Conservation (phyloP, 1,140 invertebrate species). For the Campoletis sonorensis region DNA sequence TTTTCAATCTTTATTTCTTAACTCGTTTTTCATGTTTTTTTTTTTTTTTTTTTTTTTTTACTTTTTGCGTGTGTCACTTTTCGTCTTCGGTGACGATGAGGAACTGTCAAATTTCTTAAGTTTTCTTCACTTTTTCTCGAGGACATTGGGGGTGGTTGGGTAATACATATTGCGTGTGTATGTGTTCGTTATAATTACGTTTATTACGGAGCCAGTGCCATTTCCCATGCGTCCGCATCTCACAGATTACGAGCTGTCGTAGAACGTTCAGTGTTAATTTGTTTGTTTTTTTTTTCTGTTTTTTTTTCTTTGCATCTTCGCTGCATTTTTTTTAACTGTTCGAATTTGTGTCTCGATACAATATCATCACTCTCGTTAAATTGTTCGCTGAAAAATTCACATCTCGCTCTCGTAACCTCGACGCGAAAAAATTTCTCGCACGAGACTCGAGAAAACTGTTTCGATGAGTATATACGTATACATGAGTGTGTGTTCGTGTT, state of each 20-base stretch:
- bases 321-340: background rate
- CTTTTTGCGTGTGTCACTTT: slow-evolving; percentile 42
- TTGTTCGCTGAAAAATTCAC: background rate
- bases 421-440: slow-evolving; percentile 13
- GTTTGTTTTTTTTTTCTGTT: too few species aligned
- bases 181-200: slow-evolving; percentile 36
- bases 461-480: slow-evolving; percentile 50
- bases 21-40: slow-evolving; percentile 37
- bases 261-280: slow-evolving; percentile 5
- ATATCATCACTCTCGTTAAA: slow-evolving; percentile 22
- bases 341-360: slow-evolving; percentile 40
- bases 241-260: slow-evolving; percentile 19
- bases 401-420: background rate
- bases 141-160: slow-evolving; percentile 25
- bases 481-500: slow-evolving; percentile 61
- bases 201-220: slow-evolving; percentile 40
- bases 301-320: background rate
- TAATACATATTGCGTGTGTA: slow-evolving; percentile 36
- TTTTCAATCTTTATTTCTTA: slow-evolving; percentile 28
- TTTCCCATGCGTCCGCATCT: slow-evolving; percentile 35
- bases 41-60: slow-evolving; percentile 34
- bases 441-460: slow-evolving; percentile 32
- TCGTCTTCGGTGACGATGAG: slow-evolving; percentile 24
- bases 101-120: slow-evolving; percentile 11
- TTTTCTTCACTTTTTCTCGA: slow-evolving; percentile 16